A percentile compares a stretch with the other conserved stretches of the same genome.
Conservation (phyloP, 2,888 invertebrate genomes). For the Stramonita haemastoma region DNA sequence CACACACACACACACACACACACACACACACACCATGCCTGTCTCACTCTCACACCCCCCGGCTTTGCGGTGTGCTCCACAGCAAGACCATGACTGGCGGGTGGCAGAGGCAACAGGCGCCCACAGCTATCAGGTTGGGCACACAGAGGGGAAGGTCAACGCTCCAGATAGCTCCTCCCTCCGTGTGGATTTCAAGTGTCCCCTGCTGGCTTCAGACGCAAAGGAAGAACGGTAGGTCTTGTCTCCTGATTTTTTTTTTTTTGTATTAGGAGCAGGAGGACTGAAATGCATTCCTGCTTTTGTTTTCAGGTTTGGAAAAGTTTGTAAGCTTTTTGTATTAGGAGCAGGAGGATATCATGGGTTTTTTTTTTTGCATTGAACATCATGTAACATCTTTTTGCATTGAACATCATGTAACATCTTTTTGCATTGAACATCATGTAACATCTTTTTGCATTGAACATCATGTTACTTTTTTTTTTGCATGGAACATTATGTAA, state of each 20-base stretch:
- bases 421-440: too few relatives aligned
- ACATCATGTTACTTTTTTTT: too few relatives aligned
- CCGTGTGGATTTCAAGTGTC: constrained; percentile 10
- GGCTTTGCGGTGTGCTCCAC: neutral
- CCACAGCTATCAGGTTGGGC: neutral
- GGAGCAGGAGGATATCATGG: too few relatives aligned
- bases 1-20: too few relatives aligned
- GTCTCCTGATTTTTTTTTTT: neutral
- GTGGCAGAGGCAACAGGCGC: constrained; percentile 48
- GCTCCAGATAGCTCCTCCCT: neutral
- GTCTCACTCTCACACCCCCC: neutral
- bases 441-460: too few relatives aligned
- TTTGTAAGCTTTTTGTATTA: too few relatives aligned
- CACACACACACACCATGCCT: neutral
- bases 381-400: too few relatives aligned
- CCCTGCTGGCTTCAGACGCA: constrained; percentile 9
- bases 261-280: neutral
- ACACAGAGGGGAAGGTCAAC: neutral
- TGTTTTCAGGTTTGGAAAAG: too few relatives aligned
- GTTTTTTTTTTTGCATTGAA: too few relatives aligned
- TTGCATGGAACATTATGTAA: too few relatives aligned
- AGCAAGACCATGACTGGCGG: constrained; percentile 71
- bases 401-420: too few relatives aligned
- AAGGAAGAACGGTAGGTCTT: constrained; percentile 46
- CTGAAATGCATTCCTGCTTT: too few relatives aligned